Conservation (phyloP, 2,797 vertebrate genomes). For the Hapalemur alaotrensis region DNA sequence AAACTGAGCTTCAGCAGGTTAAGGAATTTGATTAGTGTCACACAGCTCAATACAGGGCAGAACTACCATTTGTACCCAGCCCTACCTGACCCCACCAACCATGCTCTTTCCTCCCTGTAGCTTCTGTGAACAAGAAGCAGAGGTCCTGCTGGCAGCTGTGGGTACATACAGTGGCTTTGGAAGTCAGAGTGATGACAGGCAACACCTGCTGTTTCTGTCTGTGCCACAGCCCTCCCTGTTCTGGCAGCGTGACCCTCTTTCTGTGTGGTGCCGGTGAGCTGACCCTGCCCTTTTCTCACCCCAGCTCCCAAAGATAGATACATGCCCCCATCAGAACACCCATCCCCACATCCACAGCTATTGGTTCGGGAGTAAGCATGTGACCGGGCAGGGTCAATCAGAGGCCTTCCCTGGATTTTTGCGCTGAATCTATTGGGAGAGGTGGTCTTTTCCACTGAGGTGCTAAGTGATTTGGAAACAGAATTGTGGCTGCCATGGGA, state of each 20-base stretch:
- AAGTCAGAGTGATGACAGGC: background rate
- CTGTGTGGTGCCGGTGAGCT: background rate
- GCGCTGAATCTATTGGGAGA: background rate
- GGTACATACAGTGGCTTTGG: background rate
- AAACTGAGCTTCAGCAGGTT: background rate
- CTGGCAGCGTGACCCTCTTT: background rate
- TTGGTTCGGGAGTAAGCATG: background rate
- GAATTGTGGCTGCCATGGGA: background rate
- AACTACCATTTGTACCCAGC: no score
- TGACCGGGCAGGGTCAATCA: background rate
- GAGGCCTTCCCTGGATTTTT: background rate
- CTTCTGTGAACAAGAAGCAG: constrained; percentile 12
- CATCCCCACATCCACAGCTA: background rate
- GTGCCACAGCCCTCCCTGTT: background rate
- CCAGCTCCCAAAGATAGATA: background rate
- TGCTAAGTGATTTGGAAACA: background rate
- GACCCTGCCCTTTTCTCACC: background rate
- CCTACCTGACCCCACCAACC: background rate
- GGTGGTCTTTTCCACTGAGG: background rate
- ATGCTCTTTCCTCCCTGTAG: background rate
- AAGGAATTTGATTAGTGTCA: background rate
- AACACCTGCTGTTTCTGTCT: background rate
- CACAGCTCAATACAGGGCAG: background rate
- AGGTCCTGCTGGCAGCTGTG: background rate
- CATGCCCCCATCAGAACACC: accelerated